These are phyloP conservation scores for Ascidia mentula DNA, from an alignment of 23 tunicate species.

Conservation along the genomic window DNA sequence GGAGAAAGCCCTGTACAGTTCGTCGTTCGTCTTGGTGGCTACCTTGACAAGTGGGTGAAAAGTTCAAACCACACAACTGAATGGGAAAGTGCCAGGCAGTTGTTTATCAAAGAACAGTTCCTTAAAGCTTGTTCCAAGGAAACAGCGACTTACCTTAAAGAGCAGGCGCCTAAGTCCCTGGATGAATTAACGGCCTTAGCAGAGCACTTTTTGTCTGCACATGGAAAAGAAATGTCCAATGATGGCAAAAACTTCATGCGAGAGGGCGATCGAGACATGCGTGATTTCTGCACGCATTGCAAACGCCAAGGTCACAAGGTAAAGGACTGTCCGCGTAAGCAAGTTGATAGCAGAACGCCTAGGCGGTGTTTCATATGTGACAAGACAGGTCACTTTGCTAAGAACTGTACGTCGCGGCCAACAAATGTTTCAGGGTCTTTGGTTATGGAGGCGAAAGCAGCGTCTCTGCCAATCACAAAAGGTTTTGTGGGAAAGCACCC, in stretches of 20 bases:
- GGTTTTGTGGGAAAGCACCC: not conserved
- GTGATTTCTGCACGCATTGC: not conserved
- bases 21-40: conserved; percentile 14
- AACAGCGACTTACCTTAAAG: conserved; percentile 11
- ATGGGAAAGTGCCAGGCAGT: not conserved
- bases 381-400: conserved; percentile 15
- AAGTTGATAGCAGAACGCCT: not conserved
- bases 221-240: not conserved
- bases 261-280: no score
- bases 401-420: conserved; percentile 7
- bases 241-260: not conserved
- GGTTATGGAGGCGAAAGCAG: not conserved
- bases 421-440: not conserved
- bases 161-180: conserved; percentile 13
- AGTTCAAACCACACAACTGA: not conserved
- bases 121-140: conserved; percentile 18
- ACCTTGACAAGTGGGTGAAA: conserved; percentile 17
- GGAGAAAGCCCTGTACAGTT: conserved; percentile 21
- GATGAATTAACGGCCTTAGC: not conserved
- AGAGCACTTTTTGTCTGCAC: conserved; percentile 16
- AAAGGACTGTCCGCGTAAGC: not conserved
- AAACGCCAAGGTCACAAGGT: not conserved
- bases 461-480: not conserved
- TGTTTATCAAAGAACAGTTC: conserved; percentile 31
- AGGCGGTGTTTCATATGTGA: conserved; percentile 14